Base-by-base conservation (phyloP, 2,113 vertebrate species). In the Vimba vimba region DNA sequence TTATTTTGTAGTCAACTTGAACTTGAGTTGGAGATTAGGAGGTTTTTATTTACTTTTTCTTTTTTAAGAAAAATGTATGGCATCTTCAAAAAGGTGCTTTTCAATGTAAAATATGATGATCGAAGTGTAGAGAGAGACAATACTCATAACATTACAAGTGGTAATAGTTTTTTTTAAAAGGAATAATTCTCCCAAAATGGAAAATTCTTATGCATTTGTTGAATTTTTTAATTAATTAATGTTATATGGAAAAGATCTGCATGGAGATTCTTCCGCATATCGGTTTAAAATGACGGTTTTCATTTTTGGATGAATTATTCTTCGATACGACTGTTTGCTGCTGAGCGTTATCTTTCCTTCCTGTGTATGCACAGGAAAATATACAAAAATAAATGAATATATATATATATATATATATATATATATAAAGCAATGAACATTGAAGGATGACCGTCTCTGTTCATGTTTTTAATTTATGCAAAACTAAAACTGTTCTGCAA, bases 1-100 rank as follows among this genome's bases (percentile, higher is more conserved):
- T 88, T 90, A 89, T 88, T 89, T 89, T 91, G 78, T 91, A 87
- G 88, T 36, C 78, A 12, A 86, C 50, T 85, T 85, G 79, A 76
- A 55, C 30, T 79, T 73, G 50, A 52, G 52, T 57, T 79, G 79
- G 85, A 77, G n/a, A 66, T 84, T 75, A 66, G 85, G 77, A 84
- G 64, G 30, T 64, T 81, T 83, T 88, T 74, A 83, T 77, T 86
- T 89, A 12, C 21, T 74, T 84, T 86, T 81, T 69, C 33, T 75
- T 85, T 82, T 59, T 68, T 33, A 82, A 85, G 69, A 79, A 81
- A 81, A 76, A 74, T 33, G 0, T 62, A 66, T 8, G 73, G 77
- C 77, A 27, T 85, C 79, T 85, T 79, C 45, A 77, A 85, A 84
- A 88, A 75, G 86, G 74, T 88, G 83, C 83, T 88, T 89, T 86